Base-by-base conservation (phyloP, 2,888 invertebrate genomes). In the Leucophenga montana region DNA sequence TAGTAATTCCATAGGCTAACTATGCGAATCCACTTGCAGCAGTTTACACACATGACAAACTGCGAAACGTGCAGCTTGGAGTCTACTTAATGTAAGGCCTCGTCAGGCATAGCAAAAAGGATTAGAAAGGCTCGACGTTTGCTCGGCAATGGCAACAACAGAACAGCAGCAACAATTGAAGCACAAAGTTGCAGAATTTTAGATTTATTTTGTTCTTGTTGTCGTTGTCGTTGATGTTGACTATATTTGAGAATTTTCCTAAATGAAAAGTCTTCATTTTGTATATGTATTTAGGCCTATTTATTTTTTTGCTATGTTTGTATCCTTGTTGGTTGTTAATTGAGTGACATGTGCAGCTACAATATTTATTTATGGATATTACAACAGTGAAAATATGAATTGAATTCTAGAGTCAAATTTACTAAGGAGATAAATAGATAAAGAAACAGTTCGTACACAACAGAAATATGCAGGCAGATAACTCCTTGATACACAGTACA, bases 221-320 rank as follows among this genome's bases (percentile, higher is more conserved):
- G 3, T 4, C 27, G 4, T 27, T 27, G 27, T 27, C 4, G 27
- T 27, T 27, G 27, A 2, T 27, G 27, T 16, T 54, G 14, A 16
- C 20, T 56, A 16, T 56, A 27, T 56, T 56, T 14, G 8, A 56
- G 54, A 6, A 18, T 27, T 16, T 16, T 6, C 13, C 18, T 56
- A 27, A 27, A 27, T 27, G 27, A 27, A 27, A 3, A 27, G 27
- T 56, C 13, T 56, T 13, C 54, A 22, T 56, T 22, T 56, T 56
- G 54, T 16, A 20, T 62, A 31, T 62, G 31, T 18, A 20, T 39
- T 39, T 62, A 62, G 39, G 18, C 44, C 57, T 44, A 72, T 74
- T 74, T 74, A 74, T 74, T 62, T 67, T 69, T 65, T 48, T 59
- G n/a, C n/a, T n/a, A 4, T 27, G 27, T 14, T 56, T 56, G 56